Evolutionary conservation across 1,140 invertebrate species (phyloP).

Genomic region (Brachionus sp.): DNA sequence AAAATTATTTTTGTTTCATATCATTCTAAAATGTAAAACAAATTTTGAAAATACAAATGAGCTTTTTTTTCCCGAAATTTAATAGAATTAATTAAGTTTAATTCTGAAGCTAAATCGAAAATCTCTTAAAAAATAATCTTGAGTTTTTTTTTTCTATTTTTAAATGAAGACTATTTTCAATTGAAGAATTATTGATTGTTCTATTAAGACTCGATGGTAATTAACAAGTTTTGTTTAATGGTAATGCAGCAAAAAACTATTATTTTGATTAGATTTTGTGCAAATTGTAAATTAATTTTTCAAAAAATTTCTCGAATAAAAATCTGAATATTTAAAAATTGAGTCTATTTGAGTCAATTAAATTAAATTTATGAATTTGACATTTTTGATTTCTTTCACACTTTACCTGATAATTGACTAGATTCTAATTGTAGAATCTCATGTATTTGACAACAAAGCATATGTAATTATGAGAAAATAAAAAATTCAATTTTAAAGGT

Average conservation of each 20-base stretch:
- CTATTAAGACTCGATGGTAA: neutral
- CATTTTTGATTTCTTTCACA: neutral
- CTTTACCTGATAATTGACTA: neutral
- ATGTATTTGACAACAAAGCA: too few species aligned
- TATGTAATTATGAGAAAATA: too few species aligned
- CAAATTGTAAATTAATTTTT: neutral
- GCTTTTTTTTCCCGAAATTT: neutral
- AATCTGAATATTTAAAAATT: neutral
- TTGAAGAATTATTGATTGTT: neutral
- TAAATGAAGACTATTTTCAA: neutral
- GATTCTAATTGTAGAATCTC: neutral
- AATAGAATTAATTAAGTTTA: neutral
- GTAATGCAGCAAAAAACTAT: neutral
- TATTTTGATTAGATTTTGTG: neutral
- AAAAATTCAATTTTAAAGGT: neutral
- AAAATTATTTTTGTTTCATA: too few species aligned
- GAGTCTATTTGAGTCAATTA: neutral
- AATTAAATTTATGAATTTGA: neutral
- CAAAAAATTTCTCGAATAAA: neutral
- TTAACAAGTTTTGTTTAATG: neutral
- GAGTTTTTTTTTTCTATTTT: neutral
- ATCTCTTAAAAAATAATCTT: neutral
- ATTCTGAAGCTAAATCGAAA: neutral
- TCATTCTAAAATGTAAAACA: too few species aligned
- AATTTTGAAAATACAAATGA: too few species aligned